Evolutionary conservation across 2,888 invertebrate species (phyloP).

Genomic region (Parelbella ahira): DNA sequence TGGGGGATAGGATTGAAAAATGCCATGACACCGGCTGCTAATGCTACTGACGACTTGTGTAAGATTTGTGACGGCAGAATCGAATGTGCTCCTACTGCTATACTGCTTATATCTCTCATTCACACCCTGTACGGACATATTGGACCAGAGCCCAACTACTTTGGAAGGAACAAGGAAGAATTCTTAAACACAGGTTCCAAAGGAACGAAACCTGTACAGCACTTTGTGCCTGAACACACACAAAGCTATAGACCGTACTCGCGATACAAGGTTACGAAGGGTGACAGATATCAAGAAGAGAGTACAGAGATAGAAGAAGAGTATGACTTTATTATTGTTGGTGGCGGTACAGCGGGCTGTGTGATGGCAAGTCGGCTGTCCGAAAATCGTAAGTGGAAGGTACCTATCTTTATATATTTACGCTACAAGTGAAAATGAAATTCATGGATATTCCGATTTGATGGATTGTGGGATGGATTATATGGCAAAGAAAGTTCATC

Average conservation of each 20-base stretch:
- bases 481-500: no score
- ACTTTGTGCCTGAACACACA: not conserved
- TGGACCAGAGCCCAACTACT: constrained; percentile 61
- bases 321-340: constrained; percentile 66
- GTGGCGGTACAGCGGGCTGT: constrained; percentile 70
- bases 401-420: no score
- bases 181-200: constrained; percentile 25
- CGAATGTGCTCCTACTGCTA: constrained; percentile 71
- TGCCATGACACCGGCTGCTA: constrained; percentile 59
- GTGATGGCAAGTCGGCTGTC: constrained; percentile 67
- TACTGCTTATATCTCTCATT: constrained; percentile 63
- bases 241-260: constrained; percentile 12
- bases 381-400: constrained; percentile 70
- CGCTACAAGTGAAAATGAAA: no score
- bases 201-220: constrained; percentile 6
- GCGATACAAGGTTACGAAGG: constrained; percentile 27
- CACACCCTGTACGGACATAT: constrained; percentile 67
- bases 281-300: constrained; percentile 27
- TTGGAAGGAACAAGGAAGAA: constrained; percentile 42
- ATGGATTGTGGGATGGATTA: no score
- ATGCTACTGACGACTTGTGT: constrained; percentile 66
- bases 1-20: constrained; percentile 40
- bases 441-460: no score
- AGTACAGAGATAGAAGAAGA: constrained; percentile 32
- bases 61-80: constrained; percentile 68